A percentile compares a stretch with the other conserved stretches of the same genome.
phyloP scores from a whole-genome alignment of 2,797 vertebrate genomes.

The Acridotheres tristis region DNA sequence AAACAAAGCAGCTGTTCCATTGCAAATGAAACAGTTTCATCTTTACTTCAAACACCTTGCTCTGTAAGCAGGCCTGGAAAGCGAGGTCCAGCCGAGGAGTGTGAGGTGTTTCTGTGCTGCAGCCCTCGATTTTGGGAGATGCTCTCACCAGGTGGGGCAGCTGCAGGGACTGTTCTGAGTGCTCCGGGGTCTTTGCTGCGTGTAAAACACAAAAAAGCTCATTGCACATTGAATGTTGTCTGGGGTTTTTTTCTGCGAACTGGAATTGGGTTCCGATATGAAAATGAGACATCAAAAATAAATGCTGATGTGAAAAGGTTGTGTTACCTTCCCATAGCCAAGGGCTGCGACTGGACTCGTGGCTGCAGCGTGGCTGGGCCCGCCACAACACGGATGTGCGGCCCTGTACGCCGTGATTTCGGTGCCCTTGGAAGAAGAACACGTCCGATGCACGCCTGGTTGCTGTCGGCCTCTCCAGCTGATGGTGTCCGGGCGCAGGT shows the following conservation, averaged over 20 bases:
- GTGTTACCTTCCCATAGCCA: too few relatives aligned
- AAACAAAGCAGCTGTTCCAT: background rate
- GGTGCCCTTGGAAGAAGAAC: background rate
- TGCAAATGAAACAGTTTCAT: background rate
- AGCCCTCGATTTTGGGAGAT: background rate
- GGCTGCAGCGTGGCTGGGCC: too few relatives aligned
- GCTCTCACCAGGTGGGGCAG: background rate
- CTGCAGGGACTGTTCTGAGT: fast-evolving
- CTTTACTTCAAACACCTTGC: background rate
- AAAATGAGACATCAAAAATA: background rate
- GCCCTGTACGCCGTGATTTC: background rate
- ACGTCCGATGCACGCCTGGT: fast-evolving
- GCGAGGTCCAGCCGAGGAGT: background rate
- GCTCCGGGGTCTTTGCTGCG: background rate
- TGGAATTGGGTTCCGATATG: background rate
- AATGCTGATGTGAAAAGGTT: background rate
- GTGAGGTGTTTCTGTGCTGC: background rate
- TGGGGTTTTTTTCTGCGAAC: background rate
- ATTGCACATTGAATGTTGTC: too few relatives aligned
- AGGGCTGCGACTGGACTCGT: too few relatives aligned
- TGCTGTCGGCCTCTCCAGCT: background rate
- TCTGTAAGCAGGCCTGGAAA: background rate
- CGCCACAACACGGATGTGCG: too few relatives aligned
- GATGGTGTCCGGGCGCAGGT: fast-evolving
- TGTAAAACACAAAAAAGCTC: background rate